phyloP scores from a whole-genome alignment of 2,888 invertebrate species.

The Drosophila subquinaria region DNA sequence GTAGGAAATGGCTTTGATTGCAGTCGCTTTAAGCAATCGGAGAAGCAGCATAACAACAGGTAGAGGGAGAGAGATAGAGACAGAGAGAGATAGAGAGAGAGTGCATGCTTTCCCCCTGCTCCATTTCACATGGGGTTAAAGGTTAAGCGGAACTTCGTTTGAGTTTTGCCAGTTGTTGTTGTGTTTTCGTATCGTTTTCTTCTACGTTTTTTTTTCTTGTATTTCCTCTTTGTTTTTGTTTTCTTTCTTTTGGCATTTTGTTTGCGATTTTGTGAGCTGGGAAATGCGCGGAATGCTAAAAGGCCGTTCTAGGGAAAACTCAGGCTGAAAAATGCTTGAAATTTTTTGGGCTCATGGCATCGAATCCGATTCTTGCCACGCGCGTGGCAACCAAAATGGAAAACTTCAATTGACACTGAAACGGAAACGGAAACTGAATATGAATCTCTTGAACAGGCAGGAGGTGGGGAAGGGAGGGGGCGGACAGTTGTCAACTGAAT shows the following conservation, averaged over 20 bases:
- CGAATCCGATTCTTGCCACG: conserved; percentile 3
- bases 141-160: conserved; percentile 61
- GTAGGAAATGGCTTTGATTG: conserved; percentile 4
- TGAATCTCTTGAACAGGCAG: not conserved
- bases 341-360: conserved; percentile 40
- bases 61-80: conserved; percentile 16
- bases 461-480: not conserved
- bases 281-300: conserved; percentile 74
- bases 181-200: conserved; percentile 26
- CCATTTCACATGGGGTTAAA: conserved; percentile 32
- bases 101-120: not conserved
- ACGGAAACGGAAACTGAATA: conserved; percentile 34
- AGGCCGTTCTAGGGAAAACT: conserved; percentile 31
- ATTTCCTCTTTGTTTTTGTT: conserved; percentile 10
- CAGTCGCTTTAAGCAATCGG: conserved; percentile 31
- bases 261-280: conserved; percentile 48
- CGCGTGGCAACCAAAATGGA: conserved; percentile 21
- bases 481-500: conserved; percentile 15
- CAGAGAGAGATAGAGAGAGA: not conserved
- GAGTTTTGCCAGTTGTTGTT: conserved; percentile 18
- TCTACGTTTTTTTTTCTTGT: conserved; percentile 14
- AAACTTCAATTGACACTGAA: conserved; percentile 56
- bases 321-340: conserved; percentile 62
- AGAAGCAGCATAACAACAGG: conserved; percentile 34
- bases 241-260: conserved; percentile 17